A percentile compares a stretch with the other conserved stretches of the same genome.
phyloP scores from a whole-genome alignment of 2,888 invertebrate genomes.

The Chirona hameri region DNA sequence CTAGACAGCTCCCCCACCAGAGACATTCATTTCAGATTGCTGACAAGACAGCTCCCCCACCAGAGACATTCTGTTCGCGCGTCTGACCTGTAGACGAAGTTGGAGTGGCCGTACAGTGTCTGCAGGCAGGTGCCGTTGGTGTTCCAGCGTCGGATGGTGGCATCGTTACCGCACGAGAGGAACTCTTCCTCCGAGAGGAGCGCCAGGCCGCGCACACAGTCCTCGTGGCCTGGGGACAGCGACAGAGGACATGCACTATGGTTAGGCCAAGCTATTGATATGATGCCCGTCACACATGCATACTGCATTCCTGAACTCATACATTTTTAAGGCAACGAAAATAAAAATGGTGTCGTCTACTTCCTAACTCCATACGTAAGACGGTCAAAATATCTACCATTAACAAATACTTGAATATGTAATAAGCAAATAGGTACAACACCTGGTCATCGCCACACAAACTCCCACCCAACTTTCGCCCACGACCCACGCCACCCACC shows the following conservation, averaged over 20 bases:
- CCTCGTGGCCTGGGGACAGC: constrained; percentile 69
- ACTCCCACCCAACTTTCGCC: background rate
- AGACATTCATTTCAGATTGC: too few relatives aligned
- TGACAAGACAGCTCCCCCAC: too few relatives aligned
- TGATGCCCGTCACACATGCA: too few relatives aligned
- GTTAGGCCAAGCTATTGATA: too few relatives aligned
- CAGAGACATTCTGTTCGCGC: too few relatives aligned
- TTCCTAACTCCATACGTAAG: too few relatives aligned
- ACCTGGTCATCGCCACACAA: constrained; percentile 24
- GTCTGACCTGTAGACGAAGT: constrained; percentile 75
- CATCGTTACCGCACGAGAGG: constrained; percentile 90
- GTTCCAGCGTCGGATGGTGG: constrained; percentile 76
- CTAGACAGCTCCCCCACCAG: too few relatives aligned
- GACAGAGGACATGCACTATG: too few relatives aligned
- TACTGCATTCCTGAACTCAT: too few relatives aligned
- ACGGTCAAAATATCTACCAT: background rate
- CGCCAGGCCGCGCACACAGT: constrained; percentile 80
- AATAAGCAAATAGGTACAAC: background rate
- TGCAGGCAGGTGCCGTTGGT: constrained; percentile 71
- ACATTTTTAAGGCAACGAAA: too few relatives aligned
- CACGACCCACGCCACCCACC: constrained; percentile 50
- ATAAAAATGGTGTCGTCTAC: too few relatives aligned
- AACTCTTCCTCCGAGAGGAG: constrained; percentile 65
- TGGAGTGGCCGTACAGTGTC: constrained; percentile 75
- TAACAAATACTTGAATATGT: constrained; percentile 5